Conservation (phyloP, 2,888 invertebrate species). For the Tiphia femorata region DNA sequence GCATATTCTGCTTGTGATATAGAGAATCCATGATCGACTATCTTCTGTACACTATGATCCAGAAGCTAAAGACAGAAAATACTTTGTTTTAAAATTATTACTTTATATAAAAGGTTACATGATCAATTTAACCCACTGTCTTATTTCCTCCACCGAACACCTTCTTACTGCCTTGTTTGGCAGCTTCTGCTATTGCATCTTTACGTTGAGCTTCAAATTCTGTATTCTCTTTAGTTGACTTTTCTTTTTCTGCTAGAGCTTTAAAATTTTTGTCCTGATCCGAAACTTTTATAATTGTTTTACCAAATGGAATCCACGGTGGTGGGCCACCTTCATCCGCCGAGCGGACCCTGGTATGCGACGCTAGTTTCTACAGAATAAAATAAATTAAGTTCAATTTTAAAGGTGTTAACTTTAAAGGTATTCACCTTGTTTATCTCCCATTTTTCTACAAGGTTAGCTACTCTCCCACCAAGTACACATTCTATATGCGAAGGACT, state of each 20-base stretch:
- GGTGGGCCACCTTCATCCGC: conserved; percentile 85
- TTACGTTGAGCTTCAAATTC: conserved; percentile 92
- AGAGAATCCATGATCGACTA: conserved; percentile 83
- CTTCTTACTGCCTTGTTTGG: conserved; percentile 74
- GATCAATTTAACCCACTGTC: conserved; percentile 52
- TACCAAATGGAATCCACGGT: conserved; percentile 93
- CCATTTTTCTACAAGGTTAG: conserved; percentile 90
- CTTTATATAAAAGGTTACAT: conserved; percentile 2
- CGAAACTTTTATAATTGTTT: conserved; percentile 75
- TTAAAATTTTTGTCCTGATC: conserved; percentile 79
- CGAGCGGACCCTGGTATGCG: conserved; percentile 70
- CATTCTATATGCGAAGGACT: conserved; percentile 75
- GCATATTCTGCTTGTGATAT: conserved; percentile 84
- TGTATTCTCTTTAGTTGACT: conserved; percentile 77
- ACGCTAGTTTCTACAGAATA: conserved; percentile 65
- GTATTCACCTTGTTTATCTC: conserved; percentile 73
- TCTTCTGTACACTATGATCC: conserved; percentile 83
- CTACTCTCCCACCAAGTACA: conserved; percentile 87
- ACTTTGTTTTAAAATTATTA: neutral
- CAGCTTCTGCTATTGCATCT: conserved; percentile 90
- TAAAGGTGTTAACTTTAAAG: conserved; percentile 18
- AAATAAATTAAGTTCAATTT: too few relatives aligned
- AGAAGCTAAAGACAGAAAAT: conserved; percentile 69
- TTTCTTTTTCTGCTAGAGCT: conserved; percentile 76
- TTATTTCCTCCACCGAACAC: conserved; percentile 72